Base-by-base conservation (phyloP, 1,140 invertebrate species). In the Mamestra configurata region DNA sequence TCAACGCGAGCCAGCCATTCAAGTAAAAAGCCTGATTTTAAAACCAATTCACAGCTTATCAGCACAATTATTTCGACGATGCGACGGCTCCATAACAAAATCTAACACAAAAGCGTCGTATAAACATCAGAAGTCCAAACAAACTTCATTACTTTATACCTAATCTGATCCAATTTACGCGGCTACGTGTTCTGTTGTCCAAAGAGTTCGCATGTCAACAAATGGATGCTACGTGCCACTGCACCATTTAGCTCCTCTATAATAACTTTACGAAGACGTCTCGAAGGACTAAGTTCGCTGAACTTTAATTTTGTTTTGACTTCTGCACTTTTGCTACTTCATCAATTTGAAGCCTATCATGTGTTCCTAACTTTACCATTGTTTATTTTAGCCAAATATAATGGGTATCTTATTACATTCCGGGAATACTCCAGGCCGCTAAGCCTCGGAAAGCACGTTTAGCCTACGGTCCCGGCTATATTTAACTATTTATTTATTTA, bases 191-290 rank as follows among this genome's bases (percentile, higher is more conserved):
- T 70, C 8, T 24, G 66, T 70, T 46, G 0, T 27, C 27, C 40
- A 70, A 70, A 70, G 66, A 70, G 20, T 70, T 70, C 40, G 66
- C 40, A 70, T 70, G 66, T 70, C 66, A 64, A 64, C 59, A 46
- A 70, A 46, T 70, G 37, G 22, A 46, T 15, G 40, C 11, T 70
- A 49, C 66, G 66, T 70, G 66, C 5, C 40, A 8, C 40, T 70
- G 61, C 61, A 64, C n/a, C 66, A 20, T 35, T 24, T 70, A 24
- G 40, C 11, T 43, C 22, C 22, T 46, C 66, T 61, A 8, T 61
- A 49, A 46, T 22, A 24, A 46, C 37, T 70, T 49, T 27, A 70
- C 13, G 13, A 70, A 40, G 37, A 70, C 13, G 66, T 46, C 66
- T 24, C 66, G 66, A 49, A 49, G 22, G 22, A 49, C 40, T 11